Base-by-base conservation (phyloP, 2,797 vertebrate species). In the Chromobotia macracanthus region DNA sequence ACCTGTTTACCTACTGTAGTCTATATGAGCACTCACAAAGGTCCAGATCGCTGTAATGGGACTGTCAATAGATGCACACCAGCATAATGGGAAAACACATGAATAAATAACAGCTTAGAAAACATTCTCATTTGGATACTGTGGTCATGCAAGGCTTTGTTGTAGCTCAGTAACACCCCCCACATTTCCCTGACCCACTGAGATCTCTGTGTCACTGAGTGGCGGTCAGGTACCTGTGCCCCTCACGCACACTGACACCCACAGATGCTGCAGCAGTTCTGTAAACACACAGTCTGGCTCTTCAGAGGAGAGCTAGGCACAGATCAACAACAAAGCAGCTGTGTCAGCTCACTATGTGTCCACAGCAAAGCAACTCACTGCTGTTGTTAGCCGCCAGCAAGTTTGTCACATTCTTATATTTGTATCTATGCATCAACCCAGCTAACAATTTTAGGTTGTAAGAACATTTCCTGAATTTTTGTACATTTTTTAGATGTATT, bases 221-320 rank as follows among this genome's bases (percentile, higher is more conserved):
- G 38, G 35, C 73, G 50, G 58, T 56, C 55, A 70, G 44, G 2
- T 50, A 66, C 61, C 56, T n/a, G 50, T 56, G 16, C 13, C 13
- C 35, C 31, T 80, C n/a, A 6, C 13, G 35, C 71, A 65, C 71
- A 64, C 51, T 63, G n/a, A 58, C 25, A 63, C 70, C 66, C 68
- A 70, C 65, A 61, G 68, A 41, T 75, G 68, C 53, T 61, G 11
- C 5, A 60, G 58, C 12, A 80, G 44, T 18, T 81, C n/a, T 64
- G 44, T 68, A 77, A 53, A 58, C 61, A 63, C 67, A 68, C 53
- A 70, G 69, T 80, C 65, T 23, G 13, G 10, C 68, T 73, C 56
- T 79, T 73, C 16, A 66, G 56, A 41, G 31, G 21, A 74, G 48
- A 35, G 72, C 25, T 64, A 48, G 50, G 56, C 3, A 9, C 13